A percentile compares a stretch with the other conserved stretches of the same genome.
phyloP scores from a whole-genome alignment of 2,888 invertebrate genomes.

The Mayetiola destructor region DNA sequence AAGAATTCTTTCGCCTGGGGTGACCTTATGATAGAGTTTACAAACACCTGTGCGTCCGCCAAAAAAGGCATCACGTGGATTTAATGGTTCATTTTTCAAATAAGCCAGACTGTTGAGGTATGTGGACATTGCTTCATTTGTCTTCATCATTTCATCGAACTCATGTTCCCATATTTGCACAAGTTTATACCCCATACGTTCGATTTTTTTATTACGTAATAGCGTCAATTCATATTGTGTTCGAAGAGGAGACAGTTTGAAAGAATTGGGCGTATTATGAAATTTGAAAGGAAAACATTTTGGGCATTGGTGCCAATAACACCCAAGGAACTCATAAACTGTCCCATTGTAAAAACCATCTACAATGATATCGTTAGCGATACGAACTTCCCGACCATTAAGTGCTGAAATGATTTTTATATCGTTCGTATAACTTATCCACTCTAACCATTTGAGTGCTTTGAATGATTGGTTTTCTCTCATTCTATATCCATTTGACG shows the following conservation, averaged over 20 bases:
- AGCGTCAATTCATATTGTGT: background rate
- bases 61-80: background rate
- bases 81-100: background rate
- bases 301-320: background rate
- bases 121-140: background rate
- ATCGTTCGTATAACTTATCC: background rate
- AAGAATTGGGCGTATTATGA: background rate
- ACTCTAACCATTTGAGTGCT: background rate
- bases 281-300: background rate
- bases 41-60: background rate
- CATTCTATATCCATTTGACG: background rate
- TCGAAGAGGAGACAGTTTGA: background rate
- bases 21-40: background rate
- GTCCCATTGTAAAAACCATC: background rate
- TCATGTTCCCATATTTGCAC: constrained; percentile 5
- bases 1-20: background rate
- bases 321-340: background rate
- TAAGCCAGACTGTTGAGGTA: background rate
- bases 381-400: background rate
- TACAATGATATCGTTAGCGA: background rate
- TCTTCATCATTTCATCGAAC: background rate
- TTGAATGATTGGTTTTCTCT: background rate
- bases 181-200: background rate
- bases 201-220: background rate
- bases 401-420: background rate